A percentile compares a stretch with the other conserved stretches of the same genome.
phyloP scores from a whole-genome alignment of 2,797 vertebrate genomes.

The Myotis daubentonii region DNA sequence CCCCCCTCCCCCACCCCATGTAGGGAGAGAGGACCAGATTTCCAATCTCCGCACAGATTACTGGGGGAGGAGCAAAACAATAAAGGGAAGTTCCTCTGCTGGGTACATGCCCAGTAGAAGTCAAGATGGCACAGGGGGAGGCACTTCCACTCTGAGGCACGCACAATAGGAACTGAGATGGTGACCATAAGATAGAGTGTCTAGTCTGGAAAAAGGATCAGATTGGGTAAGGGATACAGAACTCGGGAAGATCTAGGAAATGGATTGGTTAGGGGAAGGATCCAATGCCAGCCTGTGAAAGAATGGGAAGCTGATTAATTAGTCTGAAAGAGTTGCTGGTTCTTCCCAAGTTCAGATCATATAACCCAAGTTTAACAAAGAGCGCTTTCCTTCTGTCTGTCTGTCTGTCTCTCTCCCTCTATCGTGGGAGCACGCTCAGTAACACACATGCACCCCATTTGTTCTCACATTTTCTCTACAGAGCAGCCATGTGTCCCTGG shows the following conservation, averaged over 20 bases:
- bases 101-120: background rate
- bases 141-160: no score
- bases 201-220: background rate
- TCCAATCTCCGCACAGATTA: no score
- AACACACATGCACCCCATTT: no score
- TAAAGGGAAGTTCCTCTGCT: background rate
- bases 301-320: background rate
- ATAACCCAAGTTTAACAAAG: background rate
- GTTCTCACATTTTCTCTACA: no score
- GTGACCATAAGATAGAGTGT: background rate
- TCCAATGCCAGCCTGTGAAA: background rate
- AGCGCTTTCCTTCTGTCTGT: background rate
- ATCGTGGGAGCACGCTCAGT: no score
- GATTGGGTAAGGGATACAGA: background rate
- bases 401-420: no score
- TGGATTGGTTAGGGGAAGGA: background rate
- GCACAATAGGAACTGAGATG: no score
- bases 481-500: no score
- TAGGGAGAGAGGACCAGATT: no score
- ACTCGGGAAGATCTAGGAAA: background rate
- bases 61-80: background rate
- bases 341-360: background rate
- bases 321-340: background rate
- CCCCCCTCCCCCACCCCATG: no score
- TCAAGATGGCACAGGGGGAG: background rate